A percentile compares a stretch with the other conserved stretches of the same genome.
Conservation (phyloP, 1,140 invertebrate species). For the Colletes gigas region DNA sequence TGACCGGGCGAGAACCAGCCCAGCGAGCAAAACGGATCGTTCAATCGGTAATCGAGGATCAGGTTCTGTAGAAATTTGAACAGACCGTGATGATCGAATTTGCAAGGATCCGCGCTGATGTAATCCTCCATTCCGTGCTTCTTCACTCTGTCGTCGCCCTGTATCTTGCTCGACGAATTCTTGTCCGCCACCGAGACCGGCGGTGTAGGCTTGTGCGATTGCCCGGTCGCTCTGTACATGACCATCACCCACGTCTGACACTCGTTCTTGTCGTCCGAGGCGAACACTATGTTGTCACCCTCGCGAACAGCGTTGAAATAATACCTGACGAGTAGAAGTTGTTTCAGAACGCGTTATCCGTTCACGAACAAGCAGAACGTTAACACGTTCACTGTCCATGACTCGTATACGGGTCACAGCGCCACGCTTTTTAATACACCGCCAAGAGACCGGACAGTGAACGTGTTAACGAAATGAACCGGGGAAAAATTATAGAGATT, state of each 20-base stretch:
- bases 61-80: conserved; percentile 96
- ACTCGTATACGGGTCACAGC: too few species aligned
- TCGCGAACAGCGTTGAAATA: conserved; percentile 99
- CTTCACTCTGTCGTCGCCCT: conserved; percentile 96
- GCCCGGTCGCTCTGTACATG: conserved; percentile 98
- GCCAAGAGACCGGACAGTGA: too few species aligned
- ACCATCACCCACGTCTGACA: conserved; percentile 99
- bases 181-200: conserved; percentile 92
- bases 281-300: conserved; percentile 98
- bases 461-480: too few species aligned
- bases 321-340: conserved; percentile 83
- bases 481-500: too few species aligned
- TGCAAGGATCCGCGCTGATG: conserved; percentile 98
- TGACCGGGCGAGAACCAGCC: conserved; percentile 99
- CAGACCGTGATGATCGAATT: conserved; percentile 95
- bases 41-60: conserved; percentile 96
- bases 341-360: not conserved
- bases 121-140: conserved; percentile 99
- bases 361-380: not conserved
- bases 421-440: too few species aligned
- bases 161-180: conserved; percentile 93
- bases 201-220: conserved; percentile 98
- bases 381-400: too few species aligned
- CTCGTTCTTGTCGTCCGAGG: conserved; percentile 99
- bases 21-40: conserved; percentile 98